Conservation (phyloP, 2,888 invertebrate species). For the Apotomis capreana region DNA sequence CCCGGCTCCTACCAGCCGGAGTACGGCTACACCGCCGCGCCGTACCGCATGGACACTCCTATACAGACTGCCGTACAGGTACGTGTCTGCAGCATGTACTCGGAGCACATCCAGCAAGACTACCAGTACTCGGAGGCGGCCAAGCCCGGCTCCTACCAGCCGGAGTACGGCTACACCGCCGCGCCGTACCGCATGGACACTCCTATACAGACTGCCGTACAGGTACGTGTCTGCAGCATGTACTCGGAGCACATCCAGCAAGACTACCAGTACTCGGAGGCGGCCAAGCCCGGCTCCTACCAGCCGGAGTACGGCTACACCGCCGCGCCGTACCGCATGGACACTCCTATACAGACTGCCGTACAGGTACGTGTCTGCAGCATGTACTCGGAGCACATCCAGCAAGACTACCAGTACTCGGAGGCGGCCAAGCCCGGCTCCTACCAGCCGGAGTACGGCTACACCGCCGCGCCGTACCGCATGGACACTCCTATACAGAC, state of each 20-base stretch:
- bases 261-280: slow-evolving; percentile 73
- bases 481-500: slow-evolving; percentile 46
- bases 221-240: too few species aligned
- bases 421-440: slow-evolving; percentile 70
- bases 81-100: too few species aligned
- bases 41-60: slow-evolving; percentile 49
- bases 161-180: slow-evolving; percentile 63
- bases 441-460: slow-evolving; percentile 69
- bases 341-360: slow-evolving; percentile 45
- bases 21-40: slow-evolving; percentile 60
- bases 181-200: slow-evolving; percentile 50
- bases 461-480: slow-evolving; percentile 52
- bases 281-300: slow-evolving; percentile 69
- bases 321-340: slow-evolving; percentile 47
- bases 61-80: slow-evolving; percentile 7
- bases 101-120: slow-evolving; percentile 73
- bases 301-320: slow-evolving; percentile 69
- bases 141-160: slow-evolving; percentile 70
- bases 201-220: slow-evolving; percentile 40
- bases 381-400: slow-evolving; percentile 77
- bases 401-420: slow-evolving; percentile 73
- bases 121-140: slow-evolving; percentile 73
- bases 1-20: slow-evolving; percentile 70
- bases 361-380: too few species aligned
- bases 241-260: slow-evolving; percentile 76